Conservation (phyloP, 2,888 invertebrate species). For the Mimumesa dahlbomi region DNA sequence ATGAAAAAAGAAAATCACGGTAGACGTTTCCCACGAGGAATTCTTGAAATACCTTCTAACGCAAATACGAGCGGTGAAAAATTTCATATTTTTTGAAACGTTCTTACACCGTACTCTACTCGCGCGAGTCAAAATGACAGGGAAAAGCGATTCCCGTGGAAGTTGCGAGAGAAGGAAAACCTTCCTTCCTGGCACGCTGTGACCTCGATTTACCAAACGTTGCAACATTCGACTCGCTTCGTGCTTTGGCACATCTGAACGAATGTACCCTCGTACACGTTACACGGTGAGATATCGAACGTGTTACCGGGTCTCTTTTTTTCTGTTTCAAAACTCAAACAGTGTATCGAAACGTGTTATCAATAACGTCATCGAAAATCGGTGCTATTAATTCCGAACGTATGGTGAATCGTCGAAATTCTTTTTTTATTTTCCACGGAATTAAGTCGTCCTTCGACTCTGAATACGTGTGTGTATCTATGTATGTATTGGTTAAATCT, state of each 20-base stretch:
- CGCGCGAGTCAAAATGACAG: slow-evolving; percentile 1
- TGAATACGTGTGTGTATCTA: too few species aligned
- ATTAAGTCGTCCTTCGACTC: too few species aligned
- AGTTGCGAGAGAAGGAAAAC: slow-evolving; percentile 6
- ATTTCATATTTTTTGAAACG: background rate
- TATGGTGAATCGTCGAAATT: too few species aligned
- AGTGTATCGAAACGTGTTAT: background rate
- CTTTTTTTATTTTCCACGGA: too few species aligned
- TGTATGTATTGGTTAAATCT: too few species aligned
- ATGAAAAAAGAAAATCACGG: background rate
- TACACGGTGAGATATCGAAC: slow-evolving; percentile 25
- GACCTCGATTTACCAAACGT: slow-evolving; percentile 45
- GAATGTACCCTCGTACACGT: slow-evolving; percentile 20
- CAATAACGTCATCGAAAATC: background rate
- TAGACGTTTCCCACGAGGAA: background rate
- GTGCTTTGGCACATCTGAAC: slow-evolving; percentile 4
- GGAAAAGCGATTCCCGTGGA: slow-evolving; percentile 10
- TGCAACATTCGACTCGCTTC: slow-evolving; percentile 15
- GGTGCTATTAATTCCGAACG: too few species aligned
- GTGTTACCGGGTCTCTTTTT: too few species aligned
- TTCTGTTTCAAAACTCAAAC: slow-evolving; percentile 3
- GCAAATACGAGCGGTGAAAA: too few species aligned
- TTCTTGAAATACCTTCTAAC: background rate
- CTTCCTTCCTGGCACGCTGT: slow-evolving; percentile 13
- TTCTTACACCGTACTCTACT: background rate